Evolutionary conservation across 1,140 invertebrate genomes (phyloP).

Genomic region (Glomeris maerens): DNA sequence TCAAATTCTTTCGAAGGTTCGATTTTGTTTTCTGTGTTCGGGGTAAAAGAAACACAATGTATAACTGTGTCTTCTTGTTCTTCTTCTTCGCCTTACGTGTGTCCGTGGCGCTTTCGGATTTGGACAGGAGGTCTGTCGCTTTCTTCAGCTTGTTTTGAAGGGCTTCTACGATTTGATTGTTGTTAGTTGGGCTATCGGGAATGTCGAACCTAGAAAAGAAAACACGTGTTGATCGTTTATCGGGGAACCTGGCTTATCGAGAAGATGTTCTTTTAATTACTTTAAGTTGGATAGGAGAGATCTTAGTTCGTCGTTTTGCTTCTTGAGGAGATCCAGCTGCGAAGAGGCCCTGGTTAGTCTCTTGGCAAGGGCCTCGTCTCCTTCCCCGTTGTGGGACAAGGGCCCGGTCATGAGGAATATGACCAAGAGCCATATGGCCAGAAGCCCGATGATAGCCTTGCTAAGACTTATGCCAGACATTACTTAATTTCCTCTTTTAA

Average conservation of each 20-base stretch:
- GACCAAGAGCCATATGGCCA: slow-evolving; percentile 40
- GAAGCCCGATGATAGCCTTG: slow-evolving; percentile 30
- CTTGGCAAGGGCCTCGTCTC: slow-evolving; percentile 31
- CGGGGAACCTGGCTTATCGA: slow-evolving; percentile 5
- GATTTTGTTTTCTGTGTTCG: slow-evolving; percentile 8
- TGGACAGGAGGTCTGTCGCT: slow-evolving; percentile 16
- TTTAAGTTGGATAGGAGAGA: slow-evolving; percentile 35
- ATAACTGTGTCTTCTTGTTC: not conserved
- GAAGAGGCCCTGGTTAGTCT: slow-evolving; percentile 41
- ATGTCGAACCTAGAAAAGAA: not conserved
- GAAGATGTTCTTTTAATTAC: no score
- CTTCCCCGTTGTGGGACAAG: slow-evolving; percentile 33
- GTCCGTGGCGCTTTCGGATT: slow-evolving; percentile 17
- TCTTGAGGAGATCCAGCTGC: slow-evolving; percentile 44
- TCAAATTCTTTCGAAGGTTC: slow-evolving; percentile 69
- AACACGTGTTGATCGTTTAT: slow-evolving; percentile 10
- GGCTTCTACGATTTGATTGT: slow-evolving; percentile 4
- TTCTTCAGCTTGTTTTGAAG: slow-evolving; percentile 17
- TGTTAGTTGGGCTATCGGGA: slow-evolving; percentile 5
- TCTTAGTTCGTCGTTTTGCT: slow-evolving; percentile 44
- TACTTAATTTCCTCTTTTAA: no score
- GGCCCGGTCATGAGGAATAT: slow-evolving; percentile 40
- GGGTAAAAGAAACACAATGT: not conserved
- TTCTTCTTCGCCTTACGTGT: slow-evolving; percentile 13
- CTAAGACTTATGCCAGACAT: slow-evolving; percentile 9